Base-by-base conservation (phyloP, 37 sponge, comb jelly and placozoan species). In the Chondrilla cf. caribensis region DNA sequence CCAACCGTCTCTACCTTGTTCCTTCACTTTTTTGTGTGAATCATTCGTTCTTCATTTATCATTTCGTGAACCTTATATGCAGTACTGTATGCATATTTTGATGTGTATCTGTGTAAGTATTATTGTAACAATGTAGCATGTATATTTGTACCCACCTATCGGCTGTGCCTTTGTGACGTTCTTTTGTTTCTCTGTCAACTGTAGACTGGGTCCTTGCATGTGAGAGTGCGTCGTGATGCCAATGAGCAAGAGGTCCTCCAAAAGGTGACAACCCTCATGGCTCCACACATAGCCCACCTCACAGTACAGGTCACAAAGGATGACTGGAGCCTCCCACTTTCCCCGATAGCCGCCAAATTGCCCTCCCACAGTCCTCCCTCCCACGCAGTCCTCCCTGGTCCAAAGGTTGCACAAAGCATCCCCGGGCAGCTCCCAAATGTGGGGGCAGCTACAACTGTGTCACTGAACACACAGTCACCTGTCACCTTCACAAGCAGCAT, bases 301-400 rank as follows among this genome's bases (percentile, higher is more conserved):
- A 95, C 96, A 14, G 83, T 95, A 6, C 96, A 95, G 64, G 88
- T 92, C 58, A 88, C 86, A 38, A 95, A 95, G 58, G 96, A 95
- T 33, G 96, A 95, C 78, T 89, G 90, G 90, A 84, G 79, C 37
- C 44, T 90, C 7, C 84, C 92, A 9, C 51, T 73, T 17, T 3
- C 44, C 0, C 15, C 29, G 22, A 62, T 47, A 47, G 11, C 51
- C 6, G 51, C 51, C 51, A 47, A 47, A 47, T 11, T 47, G 51
- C 51, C 51, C 51, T 11, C 51, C 11, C 9, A 11, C 9, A 5
- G 31, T 33, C 68, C 68, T 29, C 68, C 68, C 33, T 18, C 68
- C 60, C 25, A 5, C 60, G 22, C 35, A 33, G 68, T 26, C 15
- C 68, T 18, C 68, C 68, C 31, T 32, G 17, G 33, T 67, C n/a